Base-by-base conservation (phyloP, 2,113 vertebrate species). In the Pao palembangensis region DNA sequence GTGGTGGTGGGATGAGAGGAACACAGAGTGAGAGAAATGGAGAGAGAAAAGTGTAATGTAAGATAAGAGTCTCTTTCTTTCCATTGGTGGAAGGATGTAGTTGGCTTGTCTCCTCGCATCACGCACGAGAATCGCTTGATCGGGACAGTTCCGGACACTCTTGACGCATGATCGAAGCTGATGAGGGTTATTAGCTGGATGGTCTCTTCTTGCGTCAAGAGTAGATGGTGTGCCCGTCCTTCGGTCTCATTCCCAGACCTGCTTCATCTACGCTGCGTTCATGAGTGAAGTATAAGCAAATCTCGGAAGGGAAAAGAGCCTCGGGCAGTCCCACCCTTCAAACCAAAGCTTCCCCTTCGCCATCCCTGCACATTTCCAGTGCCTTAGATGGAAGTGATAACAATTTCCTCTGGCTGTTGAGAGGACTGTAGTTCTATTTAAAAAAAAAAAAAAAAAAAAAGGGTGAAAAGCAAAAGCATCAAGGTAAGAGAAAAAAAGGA, bases 181-280 rank as follows among this genome's bases (percentile, higher is more conserved):
- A 84, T 79, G 59, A 55, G 59, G 75, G 66, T 80, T 81, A 85
- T 83, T 86, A 87, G 65, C 64, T 65, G 78, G 64, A 75, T 61
- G 66, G 58, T 73, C 62, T 57, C 68, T 74, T 64, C 76, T 69
- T 59, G 55, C 44, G 51, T 85, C 71, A 72, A 69, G 64, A 75
- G 23, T 75, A 67, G 79, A 74, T 52, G 66, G 61, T 43, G 71
- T 64, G 71, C 73, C 72, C 61, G 48, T 77, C 74, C 75, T 81
- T 79, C 67, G 68, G 77, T 84, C 77, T 84, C 70, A 72, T 75
- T 78, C 75, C 28, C 61, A 68, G 72, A 84, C 69, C 75, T 51
- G 21, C 66, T 76, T 86, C 71, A 57, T 78, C 85, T 71, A 59
- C 55, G 57, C 72, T 31, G 64, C 54, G 64, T 55, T 78, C 73